phyloP scores from a whole-genome alignment of 1,140 invertebrate genomes.

The Copidosoma floridanum region DNA sequence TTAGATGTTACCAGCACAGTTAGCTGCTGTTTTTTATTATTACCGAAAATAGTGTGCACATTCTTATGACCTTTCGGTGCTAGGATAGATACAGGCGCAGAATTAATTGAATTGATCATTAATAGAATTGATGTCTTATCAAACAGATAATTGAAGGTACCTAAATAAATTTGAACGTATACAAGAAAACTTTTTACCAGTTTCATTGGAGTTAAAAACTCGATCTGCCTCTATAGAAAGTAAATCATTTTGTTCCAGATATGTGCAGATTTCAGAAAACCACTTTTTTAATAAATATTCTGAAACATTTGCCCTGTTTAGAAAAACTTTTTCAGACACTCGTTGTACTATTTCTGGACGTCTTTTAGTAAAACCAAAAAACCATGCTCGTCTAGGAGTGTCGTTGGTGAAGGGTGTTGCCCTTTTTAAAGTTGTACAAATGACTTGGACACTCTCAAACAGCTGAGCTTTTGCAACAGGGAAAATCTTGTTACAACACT shows the following conservation, averaged over 20 bases:
- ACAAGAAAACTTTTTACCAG: too few relatives aligned
- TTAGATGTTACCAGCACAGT: constrained; percentile 37
- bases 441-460: constrained; percentile 38
- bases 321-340: constrained; percentile 37
- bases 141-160: too few relatives aligned
- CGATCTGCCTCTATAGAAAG: constrained; percentile 28
- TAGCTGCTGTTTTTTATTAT: constrained; percentile 32
- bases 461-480: constrained; percentile 44
- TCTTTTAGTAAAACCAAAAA: constrained; percentile 32
- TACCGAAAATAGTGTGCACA: constrained; percentile 38
- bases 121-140: too few relatives aligned
- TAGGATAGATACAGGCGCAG: constrained; percentile 34
- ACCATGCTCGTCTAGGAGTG: constrained; percentile 37
- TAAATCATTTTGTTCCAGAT: constrained; percentile 28
- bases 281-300: constrained; percentile 29
- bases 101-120: too few relatives aligned
- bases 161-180: too few relatives aligned
- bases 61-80: constrained; percentile 36
- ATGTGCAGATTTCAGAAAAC: constrained; percentile 32
- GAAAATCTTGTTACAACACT: constrained; percentile 38
- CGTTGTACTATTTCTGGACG: constrained; percentile 37
- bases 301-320: constrained; percentile 31
- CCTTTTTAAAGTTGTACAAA: constrained; percentile 35
- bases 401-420: constrained; percentile 37
- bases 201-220: constrained; percentile 45